These are phyloP conservation scores for Antheraea yamamai DNA, from an alignment of 2,888 invertebrate genomes.

Conservation along the genomic window DNA sequence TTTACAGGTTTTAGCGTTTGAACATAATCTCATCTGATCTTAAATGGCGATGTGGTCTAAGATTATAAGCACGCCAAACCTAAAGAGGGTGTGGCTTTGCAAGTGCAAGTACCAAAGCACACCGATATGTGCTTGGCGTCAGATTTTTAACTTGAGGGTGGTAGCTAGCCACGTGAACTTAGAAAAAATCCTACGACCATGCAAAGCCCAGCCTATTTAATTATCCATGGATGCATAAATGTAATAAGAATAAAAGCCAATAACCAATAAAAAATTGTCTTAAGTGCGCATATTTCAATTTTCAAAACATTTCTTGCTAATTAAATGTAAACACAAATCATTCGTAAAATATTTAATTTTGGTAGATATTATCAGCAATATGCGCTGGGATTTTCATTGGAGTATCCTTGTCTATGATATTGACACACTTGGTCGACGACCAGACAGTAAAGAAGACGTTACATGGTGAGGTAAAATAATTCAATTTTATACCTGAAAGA, in stretches of 20 bases:
- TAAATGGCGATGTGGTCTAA: too few relatives aligned
- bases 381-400: slow-evolving; percentile 59
- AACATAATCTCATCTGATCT: too few relatives aligned
- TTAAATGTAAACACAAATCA: background rate
- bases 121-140: too few relatives aligned
- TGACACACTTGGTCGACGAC: slow-evolving; percentile 25
- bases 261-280: background rate
- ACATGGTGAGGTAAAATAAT: slow-evolving; percentile 43
- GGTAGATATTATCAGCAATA: slow-evolving; percentile 52
- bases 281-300: background rate
- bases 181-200: too few relatives aligned
- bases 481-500: background rate
- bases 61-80: too few relatives aligned
- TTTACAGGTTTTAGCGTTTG: too few relatives aligned
- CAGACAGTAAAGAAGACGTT: slow-evolving; percentile 23
- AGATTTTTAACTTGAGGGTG: too few relatives aligned
- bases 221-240: too few relatives aligned
- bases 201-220: too few relatives aligned
- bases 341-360: slow-evolving; percentile 1
- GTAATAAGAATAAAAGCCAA: background rate
- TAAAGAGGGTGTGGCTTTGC: too few relatives aligned
- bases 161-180: too few relatives aligned
- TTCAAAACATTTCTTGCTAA: background rate
- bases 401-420: slow-evolving; percentile 44
- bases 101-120: too few relatives aligned